phyloP scores from a whole-genome alignment of 1,140 invertebrate genomes.

The Magallana ariakensis region DNA sequence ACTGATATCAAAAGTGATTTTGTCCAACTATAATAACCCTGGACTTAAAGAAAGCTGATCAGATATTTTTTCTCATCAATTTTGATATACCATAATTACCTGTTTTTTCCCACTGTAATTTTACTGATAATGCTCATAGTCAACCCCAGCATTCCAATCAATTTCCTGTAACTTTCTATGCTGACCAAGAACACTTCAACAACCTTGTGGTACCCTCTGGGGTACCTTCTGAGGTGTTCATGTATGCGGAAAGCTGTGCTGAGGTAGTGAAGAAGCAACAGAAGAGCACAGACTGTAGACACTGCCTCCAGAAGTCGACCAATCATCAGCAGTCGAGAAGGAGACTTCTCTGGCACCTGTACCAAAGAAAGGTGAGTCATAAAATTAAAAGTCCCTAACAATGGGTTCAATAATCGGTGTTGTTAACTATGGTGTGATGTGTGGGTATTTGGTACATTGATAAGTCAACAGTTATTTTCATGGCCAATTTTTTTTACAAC shows the following conservation, averaged over 20 bases:
- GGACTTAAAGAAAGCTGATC: too few relatives aligned
- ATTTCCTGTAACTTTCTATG: not conserved
- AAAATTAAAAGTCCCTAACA: too few relatives aligned
- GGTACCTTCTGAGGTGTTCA: not conserved
- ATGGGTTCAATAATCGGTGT: too few relatives aligned
- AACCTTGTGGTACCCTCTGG: not conserved
- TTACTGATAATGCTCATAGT: not conserved
- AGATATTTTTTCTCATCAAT: too few relatives aligned
- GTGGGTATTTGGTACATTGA: too few relatives aligned
- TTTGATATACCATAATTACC: not conserved
- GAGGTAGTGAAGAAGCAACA: not conserved
- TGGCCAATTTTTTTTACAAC: too few relatives aligned
- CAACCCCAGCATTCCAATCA: not conserved
- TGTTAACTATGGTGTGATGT: too few relatives aligned
- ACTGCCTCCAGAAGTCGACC: not conserved
- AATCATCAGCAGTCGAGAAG: not conserved
- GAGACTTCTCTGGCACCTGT: not conserved
- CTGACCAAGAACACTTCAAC: not conserved
- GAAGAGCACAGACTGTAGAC: not conserved
- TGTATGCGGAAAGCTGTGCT: not conserved
- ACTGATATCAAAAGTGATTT: too few relatives aligned
- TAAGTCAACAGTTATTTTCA: too few relatives aligned
- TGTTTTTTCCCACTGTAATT: slow-evolving; percentile 1
- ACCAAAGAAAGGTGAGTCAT: too few relatives aligned
- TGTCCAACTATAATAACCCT: too few relatives aligned